Conservation (phyloP, 2,113 vertebrate genomes). For the Tragulus kanchil region DNA sequence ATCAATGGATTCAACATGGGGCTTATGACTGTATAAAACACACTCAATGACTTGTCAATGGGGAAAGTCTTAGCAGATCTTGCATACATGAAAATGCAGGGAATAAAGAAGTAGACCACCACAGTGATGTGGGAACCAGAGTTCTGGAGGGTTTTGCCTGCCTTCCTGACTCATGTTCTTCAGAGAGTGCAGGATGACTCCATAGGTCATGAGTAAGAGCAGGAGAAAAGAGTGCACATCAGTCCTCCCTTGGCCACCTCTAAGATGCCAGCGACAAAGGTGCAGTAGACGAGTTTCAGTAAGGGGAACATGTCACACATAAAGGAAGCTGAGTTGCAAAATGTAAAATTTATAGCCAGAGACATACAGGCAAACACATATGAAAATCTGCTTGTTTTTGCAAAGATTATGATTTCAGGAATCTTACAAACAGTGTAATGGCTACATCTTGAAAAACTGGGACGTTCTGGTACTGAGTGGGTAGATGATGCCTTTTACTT, state of each 20-base stretch:
- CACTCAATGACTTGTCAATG: conserved; percentile 50
- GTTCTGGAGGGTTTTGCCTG: too few relatives aligned
- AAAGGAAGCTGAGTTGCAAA: background rate
- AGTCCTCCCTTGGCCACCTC: background rate
- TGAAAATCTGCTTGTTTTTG: background rate
- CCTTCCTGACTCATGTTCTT: background rate
- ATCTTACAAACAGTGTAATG: background rate
- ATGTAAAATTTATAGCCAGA: background rate
- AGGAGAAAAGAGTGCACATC: background rate
- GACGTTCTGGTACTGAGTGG: background rate
- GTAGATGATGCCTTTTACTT: background rate
- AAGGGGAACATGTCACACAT: background rate
- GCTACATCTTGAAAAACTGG: background rate
- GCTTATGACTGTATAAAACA: conserved; percentile 63
- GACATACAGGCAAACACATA: background rate
- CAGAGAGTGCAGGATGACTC: background rate
- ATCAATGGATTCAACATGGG: conserved; percentile 65
- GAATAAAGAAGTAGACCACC: conserved; percentile 45
- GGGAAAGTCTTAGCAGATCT: conserved; percentile 48
- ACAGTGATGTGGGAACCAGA: too few relatives aligned
- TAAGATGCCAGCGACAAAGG: accelerated
- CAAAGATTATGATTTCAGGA: background rate
- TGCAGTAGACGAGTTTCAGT: background rate
- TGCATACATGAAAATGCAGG: conserved; percentile 74
- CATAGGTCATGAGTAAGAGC: background rate